Evolutionary conservation across 1,140 invertebrate species (phyloP).

Genomic region (Drosophila subobscura): DNA sequence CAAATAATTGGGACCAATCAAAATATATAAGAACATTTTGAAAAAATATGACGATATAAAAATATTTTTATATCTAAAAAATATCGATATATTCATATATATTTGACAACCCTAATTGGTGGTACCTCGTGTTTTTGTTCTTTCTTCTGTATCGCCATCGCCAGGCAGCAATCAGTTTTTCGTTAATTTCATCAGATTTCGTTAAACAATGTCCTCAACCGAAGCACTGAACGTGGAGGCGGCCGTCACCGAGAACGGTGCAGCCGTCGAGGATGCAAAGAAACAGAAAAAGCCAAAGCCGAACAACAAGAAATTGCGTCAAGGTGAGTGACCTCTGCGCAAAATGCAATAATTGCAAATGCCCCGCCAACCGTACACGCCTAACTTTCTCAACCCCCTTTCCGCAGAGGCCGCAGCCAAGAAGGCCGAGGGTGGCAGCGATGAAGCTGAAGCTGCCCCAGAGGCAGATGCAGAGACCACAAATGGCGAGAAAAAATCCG

Average conservation of each 20-base stretch:
- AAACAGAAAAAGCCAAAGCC: slow-evolving; percentile 83
- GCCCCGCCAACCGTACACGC: slow-evolving; percentile 4
- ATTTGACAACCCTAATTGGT: slow-evolving; percentile 5
- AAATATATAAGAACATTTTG: too few relatives aligned
- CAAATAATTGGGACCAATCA: too few relatives aligned
- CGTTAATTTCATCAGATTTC: slow-evolving; percentile 21
- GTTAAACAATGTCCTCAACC: slow-evolving; percentile 58
- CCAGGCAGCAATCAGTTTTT: slow-evolving; percentile 42
- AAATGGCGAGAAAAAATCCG: slow-evolving; percentile 83
- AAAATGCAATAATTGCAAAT: slow-evolving; percentile 21
- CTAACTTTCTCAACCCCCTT: slow-evolving; percentile 4
- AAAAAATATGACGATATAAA: too few relatives aligned
- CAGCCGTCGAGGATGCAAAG: slow-evolving; percentile 62
- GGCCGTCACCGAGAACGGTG: slow-evolving; percentile 20
- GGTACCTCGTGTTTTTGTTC: slow-evolving; percentile 51
- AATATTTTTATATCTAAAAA: too few relatives aligned
- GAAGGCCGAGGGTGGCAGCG: slow-evolving; percentile 67
- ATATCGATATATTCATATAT: slow-evolving; percentile 10
- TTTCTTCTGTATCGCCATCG: slow-evolving; percentile 44
- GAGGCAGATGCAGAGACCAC: slow-evolving; percentile 58
- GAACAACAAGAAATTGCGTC: slow-evolving; percentile 81
- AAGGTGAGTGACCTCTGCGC: slow-evolving; percentile 71
- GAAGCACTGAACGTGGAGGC: slow-evolving; percentile 59
- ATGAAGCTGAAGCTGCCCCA: slow-evolving; percentile 83
- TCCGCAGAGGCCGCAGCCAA: slow-evolving; percentile 76